Conservation (phyloP, 2,113 vertebrate genomes). For the Morone saxatilis region DNA sequence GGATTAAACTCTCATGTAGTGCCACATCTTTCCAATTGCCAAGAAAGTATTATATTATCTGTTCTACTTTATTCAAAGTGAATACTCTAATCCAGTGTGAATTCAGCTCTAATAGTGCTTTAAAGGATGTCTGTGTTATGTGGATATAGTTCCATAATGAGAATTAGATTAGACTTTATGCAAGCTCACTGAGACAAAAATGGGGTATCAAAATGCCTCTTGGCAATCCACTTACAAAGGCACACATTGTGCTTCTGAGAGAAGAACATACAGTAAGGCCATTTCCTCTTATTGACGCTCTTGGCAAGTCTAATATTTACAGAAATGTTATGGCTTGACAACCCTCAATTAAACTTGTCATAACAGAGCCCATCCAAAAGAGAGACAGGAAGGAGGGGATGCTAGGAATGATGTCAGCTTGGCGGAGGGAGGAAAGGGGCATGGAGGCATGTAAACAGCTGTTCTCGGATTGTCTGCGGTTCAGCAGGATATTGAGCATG, state of each 20-base stretch:
- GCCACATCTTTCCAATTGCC: not conserved
- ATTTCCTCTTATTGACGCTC: constrained; percentile 83
- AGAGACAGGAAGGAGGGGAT: constrained; percentile 82
- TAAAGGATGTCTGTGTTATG: constrained; percentile 13
- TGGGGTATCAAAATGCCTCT: constrained; percentile 74
- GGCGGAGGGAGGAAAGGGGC: constrained; percentile 49
- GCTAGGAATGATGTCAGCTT: constrained; percentile 82
- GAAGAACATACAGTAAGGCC: constrained; percentile 73
- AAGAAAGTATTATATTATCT: constrained; percentile 10
- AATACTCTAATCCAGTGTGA: not conserved
- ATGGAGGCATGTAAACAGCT: constrained; percentile 82
- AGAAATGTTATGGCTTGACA: constrained; percentile 87
- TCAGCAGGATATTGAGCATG: constrained; percentile 33
- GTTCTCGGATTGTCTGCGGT: constrained; percentile 68
- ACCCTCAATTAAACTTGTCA: constrained; percentile 89
- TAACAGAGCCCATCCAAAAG: constrained; percentile 85
- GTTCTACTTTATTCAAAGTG: constrained; percentile 8
- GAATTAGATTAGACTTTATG: constrained; percentile 32
- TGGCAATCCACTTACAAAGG: constrained; percentile 79
- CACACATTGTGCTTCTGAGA: constrained; percentile 79
- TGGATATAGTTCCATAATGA: constrained; percentile 32
- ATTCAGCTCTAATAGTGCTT: constrained; percentile 7
- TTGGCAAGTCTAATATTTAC: constrained; percentile 86
- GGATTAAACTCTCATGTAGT: not conserved
- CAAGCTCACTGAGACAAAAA: constrained; percentile 60